Evolutionary conservation across 2,113 vertebrate genomes (phyloP), one percentile per base, ranked within the genome.

Genomic region (Onychorhynchus coronatus): DNA sequence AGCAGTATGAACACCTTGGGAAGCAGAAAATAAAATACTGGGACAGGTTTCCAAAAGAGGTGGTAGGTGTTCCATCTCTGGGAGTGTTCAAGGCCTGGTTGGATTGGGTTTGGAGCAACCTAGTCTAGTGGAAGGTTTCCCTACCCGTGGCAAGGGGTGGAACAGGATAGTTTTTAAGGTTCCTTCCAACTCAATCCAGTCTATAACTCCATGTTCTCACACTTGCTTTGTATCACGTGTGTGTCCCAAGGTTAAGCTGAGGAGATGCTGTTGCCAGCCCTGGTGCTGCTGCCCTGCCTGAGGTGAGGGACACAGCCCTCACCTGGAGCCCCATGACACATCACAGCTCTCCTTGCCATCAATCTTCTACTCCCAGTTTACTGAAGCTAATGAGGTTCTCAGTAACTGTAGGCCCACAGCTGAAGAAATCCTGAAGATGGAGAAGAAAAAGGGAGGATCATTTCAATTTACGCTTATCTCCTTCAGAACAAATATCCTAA

Each of bases 211-310:
- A 0, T 16, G 5, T 30, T 23, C 28, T 79, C 39, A 9, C 41
- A n/a, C 4, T 2, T 39, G 35, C 8, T 47, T 27, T 30, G 28
- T n/a, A 2, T 15, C 39, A 2, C 0, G 0, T 4, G 7, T 18
- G 4, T 10, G 24, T 44, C 6, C 9, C 1, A 3, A 59, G 49
- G 21, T 14, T 17, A 7, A 28, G 18, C 6, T 73, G 50, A 28
- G 42, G 31, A 53, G n/a, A 53, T 14, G 4, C 31, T 50, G 15
- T 12, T 74, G n/a, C n/a, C 59, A 59, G 42, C 14, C 22, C 59
- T 6, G 35, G 47, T 78, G 50, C 8, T 74, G 66, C 25, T 5
- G 5, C 14, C 27, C 47, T 76, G 2, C 13, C 30, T 31, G 42
- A 6, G 28, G 9, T 3, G 20, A 30, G 42, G 28, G 14, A 31